These are phyloP conservation scores for Genyomyrus donnyi DNA, from an alignment of 2,113 vertebrate genomes.

Conservation along the genomic window DNA sequence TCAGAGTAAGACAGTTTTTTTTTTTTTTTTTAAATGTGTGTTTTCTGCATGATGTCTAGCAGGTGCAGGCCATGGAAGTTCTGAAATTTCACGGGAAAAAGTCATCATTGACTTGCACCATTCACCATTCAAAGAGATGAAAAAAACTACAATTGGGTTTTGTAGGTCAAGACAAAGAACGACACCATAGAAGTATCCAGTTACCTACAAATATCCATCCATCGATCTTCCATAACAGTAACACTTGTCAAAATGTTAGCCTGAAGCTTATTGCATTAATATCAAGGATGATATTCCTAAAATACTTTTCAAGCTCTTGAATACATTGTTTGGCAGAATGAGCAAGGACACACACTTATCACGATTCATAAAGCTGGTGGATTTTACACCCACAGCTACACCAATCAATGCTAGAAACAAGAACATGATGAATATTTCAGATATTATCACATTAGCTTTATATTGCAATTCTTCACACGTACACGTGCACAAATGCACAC, in stretches of 20 bases:
- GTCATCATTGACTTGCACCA: background rate
- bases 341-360: background rate
- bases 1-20: background rate
- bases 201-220: background rate
- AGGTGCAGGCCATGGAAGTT: background rate
- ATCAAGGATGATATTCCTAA: background rate
- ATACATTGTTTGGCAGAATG: background rate
- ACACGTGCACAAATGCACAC: background rate
- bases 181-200: background rate
- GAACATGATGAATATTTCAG: background rate
- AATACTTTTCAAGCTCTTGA: background rate
- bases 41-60: background rate
- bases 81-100: background rate
- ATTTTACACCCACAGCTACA: background rate
- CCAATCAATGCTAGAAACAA: background rate
- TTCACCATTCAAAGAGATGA: background rate
- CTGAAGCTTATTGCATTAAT: background rate
- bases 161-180: background rate
- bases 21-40: background rate
- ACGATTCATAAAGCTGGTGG: background rate
- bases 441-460: background rate
- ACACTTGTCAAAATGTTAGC: background rate
- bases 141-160: background rate
- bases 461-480: background rate
- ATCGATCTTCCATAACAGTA: background rate